Percentiles rank a stretch among this genome's conserved stretches.
Conservation (phyloP, 1,140 invertebrate genomes). For the Drosophila bocqueti region DNA sequence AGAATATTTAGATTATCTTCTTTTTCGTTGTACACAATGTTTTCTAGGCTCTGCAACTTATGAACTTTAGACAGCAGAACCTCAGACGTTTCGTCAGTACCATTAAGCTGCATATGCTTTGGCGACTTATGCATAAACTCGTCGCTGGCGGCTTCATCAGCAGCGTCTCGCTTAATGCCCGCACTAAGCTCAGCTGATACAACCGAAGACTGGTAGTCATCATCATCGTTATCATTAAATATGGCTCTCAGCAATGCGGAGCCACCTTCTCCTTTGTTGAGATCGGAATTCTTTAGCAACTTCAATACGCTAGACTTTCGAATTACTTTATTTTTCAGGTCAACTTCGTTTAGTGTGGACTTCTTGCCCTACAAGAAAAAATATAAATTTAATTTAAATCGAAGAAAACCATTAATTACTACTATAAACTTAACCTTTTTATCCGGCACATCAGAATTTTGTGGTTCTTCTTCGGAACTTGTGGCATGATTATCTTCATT, state of each 20-base stretch:
- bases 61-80: background rate
- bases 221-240: slow-evolving; percentile 65
- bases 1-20: background rate
- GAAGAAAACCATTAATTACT: background rate
- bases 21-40: slow-evolving; percentile 15
- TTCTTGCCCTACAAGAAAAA: slow-evolving; percentile 40
- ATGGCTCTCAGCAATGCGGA: slow-evolving; percentile 78
- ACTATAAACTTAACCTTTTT: slow-evolving; percentile 36
- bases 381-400: background rate
- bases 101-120: slow-evolving; percentile 52
- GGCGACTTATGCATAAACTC: slow-evolving; percentile 59
- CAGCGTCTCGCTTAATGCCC: slow-evolving; percentile 22
- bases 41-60: slow-evolving; percentile 42
- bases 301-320: slow-evolving; percentile 72
- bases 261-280: slow-evolving; percentile 73
- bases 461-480: slow-evolving; percentile 11
- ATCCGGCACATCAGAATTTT: slow-evolving; percentile 5
- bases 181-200: slow-evolving; percentile 5
- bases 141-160: slow-evolving; percentile 36
- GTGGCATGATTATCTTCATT: background rate
- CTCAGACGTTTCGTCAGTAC: slow-evolving; percentile 20
- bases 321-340: slow-evolving; percentile 58
- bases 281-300: slow-evolving; percentile 80
- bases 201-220: background rate
- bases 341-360: slow-evolving; percentile 31